These are phyloP conservation scores for Sigmodon hispidus DNA, from an alignment of 2,113 vertebrate genomes.

Conservation along the genomic window DNA sequence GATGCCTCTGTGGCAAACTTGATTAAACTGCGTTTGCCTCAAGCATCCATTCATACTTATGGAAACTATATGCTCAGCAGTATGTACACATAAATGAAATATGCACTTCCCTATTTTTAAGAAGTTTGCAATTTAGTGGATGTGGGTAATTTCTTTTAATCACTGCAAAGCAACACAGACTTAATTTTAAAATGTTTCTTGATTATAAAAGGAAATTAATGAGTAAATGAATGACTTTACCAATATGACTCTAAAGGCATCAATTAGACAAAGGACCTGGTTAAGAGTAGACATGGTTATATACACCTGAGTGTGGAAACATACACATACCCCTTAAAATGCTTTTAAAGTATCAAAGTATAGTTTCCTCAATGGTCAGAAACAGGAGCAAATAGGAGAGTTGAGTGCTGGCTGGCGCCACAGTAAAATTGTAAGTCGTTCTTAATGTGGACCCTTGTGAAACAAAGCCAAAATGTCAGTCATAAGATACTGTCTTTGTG, in stretches of 20 bases:
- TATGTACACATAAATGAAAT: constrained; percentile 21
- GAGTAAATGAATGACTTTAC: constrained; percentile 15
- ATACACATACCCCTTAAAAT: background rate
- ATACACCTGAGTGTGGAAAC: background rate
- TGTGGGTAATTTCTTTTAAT: background rate
- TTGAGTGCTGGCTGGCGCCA: background rate
- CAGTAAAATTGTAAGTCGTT: background rate
- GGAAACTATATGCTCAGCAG: constrained; percentile 41
- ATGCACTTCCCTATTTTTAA: background rate
- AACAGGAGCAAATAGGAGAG: background rate
- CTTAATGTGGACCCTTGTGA: background rate
- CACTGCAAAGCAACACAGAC: background rate
- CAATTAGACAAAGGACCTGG: background rate
- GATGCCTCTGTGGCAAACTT: constrained; percentile 54
- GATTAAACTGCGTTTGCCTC: constrained; percentile 49
- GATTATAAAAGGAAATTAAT: constrained; percentile 4
- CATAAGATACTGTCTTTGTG: background rate
- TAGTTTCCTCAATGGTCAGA: constrained; percentile 2
- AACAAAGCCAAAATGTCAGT: background rate
- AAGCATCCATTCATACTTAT: constrained; percentile 40
- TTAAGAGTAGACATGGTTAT: background rate
- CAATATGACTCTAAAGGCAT: background rate
- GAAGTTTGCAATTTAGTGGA: background rate
- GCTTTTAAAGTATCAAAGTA: background rate
- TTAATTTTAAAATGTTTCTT: constrained; percentile 47